Conservation (phyloP, 2,113 vertebrate species). For the Rostratula benghalensis region DNA sequence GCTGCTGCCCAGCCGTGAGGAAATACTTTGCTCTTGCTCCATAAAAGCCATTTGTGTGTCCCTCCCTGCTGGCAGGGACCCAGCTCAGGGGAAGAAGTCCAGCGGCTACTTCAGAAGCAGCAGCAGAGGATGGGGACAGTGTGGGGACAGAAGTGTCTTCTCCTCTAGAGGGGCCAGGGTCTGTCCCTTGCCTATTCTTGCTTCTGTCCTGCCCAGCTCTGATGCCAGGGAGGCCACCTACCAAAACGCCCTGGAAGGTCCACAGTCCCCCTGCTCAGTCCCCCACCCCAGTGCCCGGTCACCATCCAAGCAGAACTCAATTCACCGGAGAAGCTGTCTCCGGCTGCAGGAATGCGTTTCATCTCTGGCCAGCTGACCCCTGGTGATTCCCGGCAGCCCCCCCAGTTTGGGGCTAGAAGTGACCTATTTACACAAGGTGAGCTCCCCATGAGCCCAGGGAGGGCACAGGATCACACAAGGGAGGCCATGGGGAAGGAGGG, state of each 20-base stretch:
- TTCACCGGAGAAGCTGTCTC: not conserved
- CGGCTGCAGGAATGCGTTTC: not conserved
- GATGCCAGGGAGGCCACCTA: not conserved
- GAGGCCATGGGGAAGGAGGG: not conserved
- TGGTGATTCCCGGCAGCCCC: not conserved
- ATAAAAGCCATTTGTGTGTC: not conserved
- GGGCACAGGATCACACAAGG: accelerated
- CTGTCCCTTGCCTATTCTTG: not conserved
- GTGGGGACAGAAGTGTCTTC: not conserved
- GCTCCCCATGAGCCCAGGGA: accelerated
- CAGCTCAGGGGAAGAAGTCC: not conserved
- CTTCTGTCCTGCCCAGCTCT: not conserved
- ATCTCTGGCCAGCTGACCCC: not conserved
- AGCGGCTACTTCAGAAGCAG: not conserved
- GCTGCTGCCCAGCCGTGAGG: not conserved
- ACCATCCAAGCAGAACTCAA: not conserved
- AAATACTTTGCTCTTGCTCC: not conserved
- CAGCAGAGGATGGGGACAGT: not conserved
- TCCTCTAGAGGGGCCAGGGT: not conserved
- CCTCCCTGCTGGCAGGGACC: not conserved
- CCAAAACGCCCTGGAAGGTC: not conserved
- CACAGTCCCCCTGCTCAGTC: not conserved
- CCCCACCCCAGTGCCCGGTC: not conserved
- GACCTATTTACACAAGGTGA: not conserved
- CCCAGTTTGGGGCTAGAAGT: not conserved